Conservation (phyloP, 2,113 vertebrate species). For the Phycodurus eques region DNA sequence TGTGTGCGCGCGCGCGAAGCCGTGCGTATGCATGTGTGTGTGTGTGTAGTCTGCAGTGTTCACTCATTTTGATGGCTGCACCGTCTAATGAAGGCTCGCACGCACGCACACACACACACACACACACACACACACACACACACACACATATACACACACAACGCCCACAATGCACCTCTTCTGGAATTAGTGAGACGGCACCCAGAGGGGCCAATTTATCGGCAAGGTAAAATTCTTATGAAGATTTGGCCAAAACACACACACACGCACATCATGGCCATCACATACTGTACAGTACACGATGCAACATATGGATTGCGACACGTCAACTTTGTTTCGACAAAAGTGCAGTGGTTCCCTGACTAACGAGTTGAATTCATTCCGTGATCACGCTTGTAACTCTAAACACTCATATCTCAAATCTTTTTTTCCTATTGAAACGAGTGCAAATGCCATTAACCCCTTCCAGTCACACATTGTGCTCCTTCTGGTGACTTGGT, state of each 20-base stretch:
- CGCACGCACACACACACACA: conserved; percentile 4
- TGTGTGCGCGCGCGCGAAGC: neutral
- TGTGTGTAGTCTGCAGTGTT: neutral
- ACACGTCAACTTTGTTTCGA: neutral
- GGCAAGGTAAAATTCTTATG: conserved; percentile 65
- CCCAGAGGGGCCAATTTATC: conserved; percentile 77
- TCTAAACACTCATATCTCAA: too few relatives aligned
- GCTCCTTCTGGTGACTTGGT: too few relatives aligned
- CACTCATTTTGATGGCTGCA: too few relatives aligned
- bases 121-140: neutral
- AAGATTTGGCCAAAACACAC: conserved; percentile 52
- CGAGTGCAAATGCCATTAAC: neutral
- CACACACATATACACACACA: conserved; percentile 8
- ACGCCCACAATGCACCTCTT: conserved; percentile 45
- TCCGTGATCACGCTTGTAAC: too few relatives aligned
- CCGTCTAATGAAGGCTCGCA: too few relatives aligned
- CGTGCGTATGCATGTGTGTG: conserved; percentile 19
- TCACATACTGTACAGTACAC: neutral
- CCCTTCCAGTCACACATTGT: too few relatives aligned
- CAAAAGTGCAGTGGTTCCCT: neutral
- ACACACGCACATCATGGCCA: neutral
- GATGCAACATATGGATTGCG: neutral
- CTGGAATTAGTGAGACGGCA: conserved; percentile 59
- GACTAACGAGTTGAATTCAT: too few relatives aligned
- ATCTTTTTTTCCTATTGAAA: neutral